Base-by-base conservation (phyloP, 2,888 invertebrate species). In the Heteromyza rotundicornis region DNA sequence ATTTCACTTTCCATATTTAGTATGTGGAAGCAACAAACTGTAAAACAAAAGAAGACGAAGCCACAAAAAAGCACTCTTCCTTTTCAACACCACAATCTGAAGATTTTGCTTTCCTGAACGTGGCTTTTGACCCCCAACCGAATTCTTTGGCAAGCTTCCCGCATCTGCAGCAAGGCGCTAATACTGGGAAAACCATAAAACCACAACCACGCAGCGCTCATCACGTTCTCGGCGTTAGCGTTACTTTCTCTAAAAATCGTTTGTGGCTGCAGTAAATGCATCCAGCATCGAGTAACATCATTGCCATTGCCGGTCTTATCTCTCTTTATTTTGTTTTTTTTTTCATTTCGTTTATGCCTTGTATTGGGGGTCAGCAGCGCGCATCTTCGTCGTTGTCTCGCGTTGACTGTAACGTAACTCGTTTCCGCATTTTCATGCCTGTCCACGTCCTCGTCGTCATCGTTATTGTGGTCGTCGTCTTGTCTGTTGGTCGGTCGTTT, bases 1-100 rank as follows among this genome's bases (percentile, higher is more conserved):
- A 59, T 62, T 62, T 64, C 64, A 64, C 64, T 64, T 64, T 64
- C 54, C 57, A 40, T 60, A n/a, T n/a, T n/a, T n/a, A n/a, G n/a
- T n/a, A n/a, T n/a, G 20, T 19, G 36, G 20, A 49, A 19, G 20
- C 49, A 19, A 19, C 20, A 10, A 16, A 32, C 35, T 5, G 20
- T 14, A 55, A 36, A 36, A 17, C 5, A 55, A 19, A 20, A 55
- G 36, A 55, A 19, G 36, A 55, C 32, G 36, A 55, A 20, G 2
- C n/a, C n/a, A n/a, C 22, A 44, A 27, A 51, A 14, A 57, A 44
- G 47, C 24, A 54, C 36, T 55, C 60, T 60, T 60, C 54, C 59
- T 52, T 59, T 47, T 47, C 20, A 19, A 24, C 57, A 27, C n/a
- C 55, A 17, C n/a, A n/a, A n/a, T n/a, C n/a, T 12, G 40, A 8